Evolutionary conservation across 2,113 vertebrate species (phyloP).

Genomic region (Gobiocypris rarus): DNA sequence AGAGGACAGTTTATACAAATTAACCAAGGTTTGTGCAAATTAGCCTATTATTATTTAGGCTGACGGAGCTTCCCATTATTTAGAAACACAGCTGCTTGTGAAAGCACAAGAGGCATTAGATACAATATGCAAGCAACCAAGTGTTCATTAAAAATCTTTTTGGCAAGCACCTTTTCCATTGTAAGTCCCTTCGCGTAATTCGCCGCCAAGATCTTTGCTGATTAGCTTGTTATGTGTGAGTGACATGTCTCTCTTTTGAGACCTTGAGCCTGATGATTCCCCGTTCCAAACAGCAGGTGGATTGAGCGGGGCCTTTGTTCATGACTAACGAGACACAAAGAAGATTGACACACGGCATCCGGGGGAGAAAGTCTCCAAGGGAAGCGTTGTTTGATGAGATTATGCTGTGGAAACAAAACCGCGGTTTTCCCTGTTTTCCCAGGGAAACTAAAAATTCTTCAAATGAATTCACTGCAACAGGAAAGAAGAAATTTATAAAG

Average conservation of each 20-base stretch:
- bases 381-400: conserved; percentile 40
- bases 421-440: conserved; percentile 7
- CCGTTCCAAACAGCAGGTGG: conserved; percentile 32
- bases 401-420: conserved; percentile 28
- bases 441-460: not conserved
- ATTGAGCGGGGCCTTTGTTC: conserved; percentile 35
- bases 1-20: conserved; percentile 21
- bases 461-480: conserved; percentile 1
- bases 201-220: conserved; percentile 11
- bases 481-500: not conserved
- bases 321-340: conserved; percentile 42
- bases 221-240: conserved; percentile 47
- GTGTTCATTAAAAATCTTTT: conserved; percentile 35
- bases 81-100: conserved; percentile 11
- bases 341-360: conserved; percentile 38
- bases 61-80: conserved; percentile 1
- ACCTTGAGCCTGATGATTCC: conserved; percentile 31
- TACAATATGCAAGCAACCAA: not conserved
- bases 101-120: conserved; percentile 15
- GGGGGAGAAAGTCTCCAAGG: conserved; percentile 17
- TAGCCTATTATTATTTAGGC: conserved; percentile 2
- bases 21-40: conserved; percentile 12
- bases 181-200: not conserved
- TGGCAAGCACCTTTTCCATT: conserved; percentile 13
- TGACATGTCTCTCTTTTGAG: conserved; percentile 43